phyloP scores from a whole-genome alignment of 2,888 invertebrate species.

The Muschampia plurimacula region DNA sequence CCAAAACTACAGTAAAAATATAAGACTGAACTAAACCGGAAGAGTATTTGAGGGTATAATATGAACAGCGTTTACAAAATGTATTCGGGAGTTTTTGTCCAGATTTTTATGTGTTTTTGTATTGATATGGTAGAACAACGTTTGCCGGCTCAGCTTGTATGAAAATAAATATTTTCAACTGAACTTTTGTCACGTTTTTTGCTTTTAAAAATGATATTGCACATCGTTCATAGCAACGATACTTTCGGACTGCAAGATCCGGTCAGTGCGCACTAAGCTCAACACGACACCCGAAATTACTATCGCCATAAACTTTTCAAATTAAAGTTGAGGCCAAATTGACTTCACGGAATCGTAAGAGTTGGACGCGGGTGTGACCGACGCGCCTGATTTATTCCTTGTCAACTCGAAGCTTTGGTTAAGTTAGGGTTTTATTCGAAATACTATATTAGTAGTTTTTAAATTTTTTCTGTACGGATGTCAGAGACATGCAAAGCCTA shows the following conservation, averaged over 20 bases:
- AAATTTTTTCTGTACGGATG: too few relatives aligned
- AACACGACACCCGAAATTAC: conserved; percentile 46
- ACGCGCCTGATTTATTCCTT: conserved; percentile 37
- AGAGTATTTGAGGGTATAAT: too few relatives aligned
- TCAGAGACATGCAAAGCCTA: too few relatives aligned
- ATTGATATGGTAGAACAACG: too few relatives aligned
- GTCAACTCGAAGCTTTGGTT: conserved; percentile 4
- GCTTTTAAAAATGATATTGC: not conserved
- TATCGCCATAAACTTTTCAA: conserved; percentile 56
- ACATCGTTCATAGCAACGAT: not conserved
- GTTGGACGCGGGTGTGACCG: conserved; percentile 37
- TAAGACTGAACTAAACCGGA: too few relatives aligned
- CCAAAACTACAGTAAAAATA: too few relatives aligned
- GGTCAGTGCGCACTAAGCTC: not conserved
- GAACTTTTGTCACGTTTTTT: not conserved
- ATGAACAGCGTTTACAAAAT: too few relatives aligned
- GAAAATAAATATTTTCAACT: too few relatives aligned
- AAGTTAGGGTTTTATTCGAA: not conserved
- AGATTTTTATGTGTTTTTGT: too few relatives aligned
- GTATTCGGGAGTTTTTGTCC: too few relatives aligned
- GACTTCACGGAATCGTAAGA: conserved; percentile 44
- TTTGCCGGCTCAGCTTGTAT: too few relatives aligned
- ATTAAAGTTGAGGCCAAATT: conserved; percentile 55
- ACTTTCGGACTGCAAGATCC: not conserved
- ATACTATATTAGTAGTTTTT: conserved; percentile 44